Evolutionary conservation across 2,113 vertebrate genomes (phyloP).

Genomic region (Nettapus auritus): DNA sequence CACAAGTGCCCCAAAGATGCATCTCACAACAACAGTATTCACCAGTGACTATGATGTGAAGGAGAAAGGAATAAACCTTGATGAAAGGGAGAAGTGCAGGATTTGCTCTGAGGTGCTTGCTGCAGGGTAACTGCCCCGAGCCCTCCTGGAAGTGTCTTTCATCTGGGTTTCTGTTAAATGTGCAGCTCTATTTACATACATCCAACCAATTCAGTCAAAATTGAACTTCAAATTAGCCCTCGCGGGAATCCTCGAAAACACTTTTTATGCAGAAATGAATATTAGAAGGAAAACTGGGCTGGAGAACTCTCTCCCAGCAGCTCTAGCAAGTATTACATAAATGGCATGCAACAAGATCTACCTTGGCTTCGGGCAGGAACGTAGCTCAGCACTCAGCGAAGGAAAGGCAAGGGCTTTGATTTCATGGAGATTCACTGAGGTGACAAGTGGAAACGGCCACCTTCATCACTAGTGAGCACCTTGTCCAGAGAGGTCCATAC

Average conservation of each 20-base stretch:
- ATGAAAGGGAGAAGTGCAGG: background rate
- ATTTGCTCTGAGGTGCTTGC: slow-evolving; percentile 27
- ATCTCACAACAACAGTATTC: background rate
- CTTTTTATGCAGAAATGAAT: slow-evolving; percentile 47
- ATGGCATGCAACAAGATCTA: background rate
- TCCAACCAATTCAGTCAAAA: slow-evolving; percentile 66
- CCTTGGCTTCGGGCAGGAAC: background rate
- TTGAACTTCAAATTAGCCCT: slow-evolving; percentile 62
- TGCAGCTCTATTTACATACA: slow-evolving; percentile 49
- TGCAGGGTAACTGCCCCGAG: slow-evolving; percentile 16
- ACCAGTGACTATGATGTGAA: background rate
- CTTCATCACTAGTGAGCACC: background rate
- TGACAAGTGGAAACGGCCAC: background rate
- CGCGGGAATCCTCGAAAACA: slow-evolving; percentile 52
- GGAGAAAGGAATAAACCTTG: background rate
- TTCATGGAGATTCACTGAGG: background rate
- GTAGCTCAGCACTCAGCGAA: background rate
- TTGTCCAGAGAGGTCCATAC: background rate
- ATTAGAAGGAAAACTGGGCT: slow-evolving; percentile 39
- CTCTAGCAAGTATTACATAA: background rate
- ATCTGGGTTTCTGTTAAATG: slow-evolving; percentile 42
- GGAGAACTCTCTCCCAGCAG: background rate
- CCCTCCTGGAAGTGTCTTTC: slow-evolving; percentile 43
- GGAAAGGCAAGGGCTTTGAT: background rate
- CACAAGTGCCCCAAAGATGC: background rate